Conservation (phyloP, 2,797 vertebrate species). For the Furcifer pardalis region DNA sequence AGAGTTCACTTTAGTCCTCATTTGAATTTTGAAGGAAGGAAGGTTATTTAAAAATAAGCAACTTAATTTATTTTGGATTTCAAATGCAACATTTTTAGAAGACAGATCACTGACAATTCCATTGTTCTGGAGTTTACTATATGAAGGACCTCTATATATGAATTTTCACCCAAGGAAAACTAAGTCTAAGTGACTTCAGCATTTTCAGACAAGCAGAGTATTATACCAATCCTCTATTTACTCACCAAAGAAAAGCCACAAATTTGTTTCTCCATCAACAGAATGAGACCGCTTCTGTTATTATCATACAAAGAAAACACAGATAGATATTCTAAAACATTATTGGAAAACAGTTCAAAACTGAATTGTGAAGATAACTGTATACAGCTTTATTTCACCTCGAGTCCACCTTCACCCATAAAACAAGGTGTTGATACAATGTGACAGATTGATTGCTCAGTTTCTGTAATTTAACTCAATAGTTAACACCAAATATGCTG, state of each 20-base stretch:
- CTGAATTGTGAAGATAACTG: not conserved
- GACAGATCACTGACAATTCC: not conserved
- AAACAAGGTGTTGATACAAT: not conserved
- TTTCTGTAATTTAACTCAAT: not conserved
- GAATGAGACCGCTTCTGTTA: not conserved
- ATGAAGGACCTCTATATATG: not conserved
- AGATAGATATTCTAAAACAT: not conserved
- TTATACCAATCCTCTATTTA: not conserved
- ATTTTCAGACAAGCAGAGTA: not conserved
- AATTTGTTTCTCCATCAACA: not conserved
- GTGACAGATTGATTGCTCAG: not conserved
- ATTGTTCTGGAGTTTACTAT: not conserved
- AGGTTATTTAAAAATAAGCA: too few species aligned
- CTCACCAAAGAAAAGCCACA: not conserved
- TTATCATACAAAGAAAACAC: not conserved
- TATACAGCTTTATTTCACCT: not conserved
- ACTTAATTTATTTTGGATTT: not conserved
- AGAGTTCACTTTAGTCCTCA: too few species aligned
- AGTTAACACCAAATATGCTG: constrained; percentile 28
- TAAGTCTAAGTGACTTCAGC: not conserved
- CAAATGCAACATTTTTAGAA: not conserved
- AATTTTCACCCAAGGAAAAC: not conserved
- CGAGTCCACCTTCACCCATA: not conserved
- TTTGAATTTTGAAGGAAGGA: too few species aligned
- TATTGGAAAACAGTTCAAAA: not conserved